Conservation (phyloP, 1,140 invertebrate species). For the Drosophila leontia region DNA sequence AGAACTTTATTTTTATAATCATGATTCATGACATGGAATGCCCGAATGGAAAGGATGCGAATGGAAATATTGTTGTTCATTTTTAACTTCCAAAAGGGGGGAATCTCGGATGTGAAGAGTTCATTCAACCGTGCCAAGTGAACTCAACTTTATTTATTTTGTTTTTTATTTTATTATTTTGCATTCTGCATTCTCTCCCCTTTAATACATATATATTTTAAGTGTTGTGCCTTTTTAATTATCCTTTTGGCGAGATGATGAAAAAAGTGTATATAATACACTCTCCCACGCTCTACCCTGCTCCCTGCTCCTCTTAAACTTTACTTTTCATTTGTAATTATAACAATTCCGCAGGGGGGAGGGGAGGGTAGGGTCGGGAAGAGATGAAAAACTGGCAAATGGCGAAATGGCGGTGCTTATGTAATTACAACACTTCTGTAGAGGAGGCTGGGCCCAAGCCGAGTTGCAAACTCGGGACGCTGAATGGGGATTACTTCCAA, state of each 20-base stretch:
- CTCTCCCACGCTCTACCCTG: neutral
- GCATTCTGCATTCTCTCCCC: conserved; percentile 3
- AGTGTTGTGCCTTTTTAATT: conserved; percentile 44
- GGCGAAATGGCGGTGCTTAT: conserved; percentile 32
- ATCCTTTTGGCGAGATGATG: conserved; percentile 32
- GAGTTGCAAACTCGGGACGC: conserved; percentile 38
- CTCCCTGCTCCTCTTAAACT: conserved; percentile 5
- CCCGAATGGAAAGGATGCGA: neutral
- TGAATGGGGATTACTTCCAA: conserved; percentile 47
- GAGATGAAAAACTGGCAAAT: conserved; percentile 18
- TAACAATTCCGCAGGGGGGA: conserved; percentile 17
- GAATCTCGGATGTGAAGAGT: neutral
- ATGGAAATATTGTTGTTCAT: conserved; percentile 17
- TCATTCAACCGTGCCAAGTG: conserved; percentile 15
- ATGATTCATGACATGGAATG: conserved; percentile 16
- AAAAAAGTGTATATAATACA: conserved; percentile 21
- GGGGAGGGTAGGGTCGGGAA: neutral
- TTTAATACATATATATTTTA: conserved; percentile 27
- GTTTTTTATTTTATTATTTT: conserved; percentile 5
- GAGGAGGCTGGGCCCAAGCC: conserved; percentile 8
- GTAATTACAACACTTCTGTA: conserved; percentile 37
- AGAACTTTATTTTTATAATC: conserved; percentile 21
- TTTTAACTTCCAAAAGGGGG: neutral
- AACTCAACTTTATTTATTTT: conserved; percentile 24
- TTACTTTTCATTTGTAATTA: conserved; percentile 42